Base-by-base conservation (phyloP, 1,140 invertebrate genomes). In the Aphelenchoides besseyi region DNA sequence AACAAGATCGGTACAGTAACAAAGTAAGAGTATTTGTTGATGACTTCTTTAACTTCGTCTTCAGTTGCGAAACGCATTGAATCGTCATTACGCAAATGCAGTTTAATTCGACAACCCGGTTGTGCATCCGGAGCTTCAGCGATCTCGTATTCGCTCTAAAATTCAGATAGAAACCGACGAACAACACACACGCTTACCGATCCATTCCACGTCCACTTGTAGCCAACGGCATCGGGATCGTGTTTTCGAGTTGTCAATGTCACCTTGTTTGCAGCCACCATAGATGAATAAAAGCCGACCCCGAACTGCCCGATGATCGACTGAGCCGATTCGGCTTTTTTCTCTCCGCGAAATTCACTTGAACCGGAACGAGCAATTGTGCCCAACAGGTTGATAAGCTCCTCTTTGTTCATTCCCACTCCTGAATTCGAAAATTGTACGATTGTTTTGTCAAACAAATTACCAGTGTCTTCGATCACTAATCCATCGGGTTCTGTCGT, bases 1-100 rank as follows among this genome's bases (percentile, higher is more conserved):
- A 97, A 85, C 80, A 89, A 91, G 80, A 98, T 94, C 0, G 94
- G 92, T 81, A 91, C 92, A 3, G 92, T 91, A 55, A 97, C 92
- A 85, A 97, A 97, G 85, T 96, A 97, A 83, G 94, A 97, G 86
- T 97, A 97, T 70, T 96, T 97, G 79, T 93, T 91, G 48, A 97
- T 92, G 37, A 97, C 90, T 72, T 88, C 91, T 88, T 87, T 90
- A 41, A 97, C 90, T 23, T 88, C 89, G 8, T 90, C 88, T 74
- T 95, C 92, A 85, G 95, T 92, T 67, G 92, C 88, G 87, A 91
- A 98, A 85, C 96, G 91, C 18, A 55, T 91, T 86, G 85, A 90
- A 90, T 77, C 83, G 52, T 95, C 93, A 0, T 89, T 86, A 86
- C 93, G 94, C 48, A 98, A 86, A 84, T 96, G 89, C 26, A 97